Evolutionary conservation across 2,888 invertebrate species (phyloP).

Genomic region (Andrena marginata): DNA sequence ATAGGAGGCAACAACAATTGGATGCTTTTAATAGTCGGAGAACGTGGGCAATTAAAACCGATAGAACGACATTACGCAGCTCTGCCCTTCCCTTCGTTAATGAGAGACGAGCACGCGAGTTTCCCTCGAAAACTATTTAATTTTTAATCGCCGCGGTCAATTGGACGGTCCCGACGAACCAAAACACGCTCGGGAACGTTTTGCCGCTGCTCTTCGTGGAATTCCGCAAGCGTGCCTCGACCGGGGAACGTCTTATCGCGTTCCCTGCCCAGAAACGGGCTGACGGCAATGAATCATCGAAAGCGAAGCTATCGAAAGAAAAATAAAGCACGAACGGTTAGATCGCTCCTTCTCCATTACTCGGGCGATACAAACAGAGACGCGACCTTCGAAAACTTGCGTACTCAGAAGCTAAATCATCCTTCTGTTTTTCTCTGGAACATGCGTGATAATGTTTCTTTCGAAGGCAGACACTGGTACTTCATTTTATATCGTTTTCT

Average conservation of each 20-base stretch:
- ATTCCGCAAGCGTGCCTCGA: neutral
- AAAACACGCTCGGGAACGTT: neutral
- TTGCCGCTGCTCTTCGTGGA: neutral
- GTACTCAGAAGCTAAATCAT: too few relatives aligned
- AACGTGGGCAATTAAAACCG: neutral
- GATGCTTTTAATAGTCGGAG: neutral
- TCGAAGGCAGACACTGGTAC: too few relatives aligned
- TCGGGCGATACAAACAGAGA: too few relatives aligned
- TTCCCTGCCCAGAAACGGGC: slow-evolving; percentile 11
- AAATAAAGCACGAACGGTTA: too few relatives aligned
- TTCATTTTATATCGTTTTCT: too few relatives aligned
- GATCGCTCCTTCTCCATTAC: too few relatives aligned
- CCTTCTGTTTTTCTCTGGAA: too few relatives aligned
- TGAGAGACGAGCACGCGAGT: neutral
- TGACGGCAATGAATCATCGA: slow-evolving; percentile 36
- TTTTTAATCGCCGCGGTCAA: slow-evolving; percentile 11
- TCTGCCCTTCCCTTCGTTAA: neutral
- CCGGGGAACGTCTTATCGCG: slow-evolving; percentile 13
- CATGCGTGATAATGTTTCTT: too few relatives aligned
- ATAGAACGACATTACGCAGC: neutral
- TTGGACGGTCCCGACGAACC: neutral
- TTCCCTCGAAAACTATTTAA: neutral
- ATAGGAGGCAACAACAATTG: neutral
- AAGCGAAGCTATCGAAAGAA: neutral
- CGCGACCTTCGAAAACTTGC: too few relatives aligned